phyloP scores from a whole-genome alignment of 2,888 invertebrate genomes.

The Andrena trimmerana region DNA sequence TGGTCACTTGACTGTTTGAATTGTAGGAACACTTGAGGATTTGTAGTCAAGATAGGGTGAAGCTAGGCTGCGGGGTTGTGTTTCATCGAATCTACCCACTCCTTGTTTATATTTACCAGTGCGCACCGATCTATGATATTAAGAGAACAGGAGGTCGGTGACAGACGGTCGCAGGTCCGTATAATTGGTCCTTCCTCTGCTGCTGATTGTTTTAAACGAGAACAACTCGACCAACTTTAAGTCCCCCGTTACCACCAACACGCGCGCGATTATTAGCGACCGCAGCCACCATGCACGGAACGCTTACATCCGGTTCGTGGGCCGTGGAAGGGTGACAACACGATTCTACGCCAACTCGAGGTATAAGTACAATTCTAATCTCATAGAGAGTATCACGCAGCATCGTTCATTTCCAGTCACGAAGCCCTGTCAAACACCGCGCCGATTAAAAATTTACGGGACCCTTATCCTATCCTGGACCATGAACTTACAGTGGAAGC shows the following conservation, averaged over 20 bases:
- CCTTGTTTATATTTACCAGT: constrained; percentile 60
- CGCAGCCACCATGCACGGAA: constrained; percentile 76
- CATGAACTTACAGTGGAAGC: no score
- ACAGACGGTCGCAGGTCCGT: constrained; percentile 77
- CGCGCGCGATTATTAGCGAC: constrained; percentile 79
- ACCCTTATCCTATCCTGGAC: no score
- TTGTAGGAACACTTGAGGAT: no score
- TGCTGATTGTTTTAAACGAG: constrained; percentile 84
- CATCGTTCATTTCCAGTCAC: constrained; percentile 44
- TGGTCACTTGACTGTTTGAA: no score
- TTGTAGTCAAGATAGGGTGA: not conserved
- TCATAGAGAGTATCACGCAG: constrained; percentile 45
- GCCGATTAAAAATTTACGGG: not conserved
- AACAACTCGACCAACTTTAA: constrained; percentile 80
- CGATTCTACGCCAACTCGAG: constrained; percentile 54
- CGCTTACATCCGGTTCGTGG: constrained; percentile 79
- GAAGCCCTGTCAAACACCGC: not conserved
- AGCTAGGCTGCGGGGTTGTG: not conserved
- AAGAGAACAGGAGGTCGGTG: constrained; percentile 71
- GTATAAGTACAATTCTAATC: constrained; percentile 67
- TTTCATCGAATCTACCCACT: not conserved
- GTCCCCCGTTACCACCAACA: constrained; percentile 78
- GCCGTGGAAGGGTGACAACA: constrained; percentile 69
- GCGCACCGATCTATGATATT: constrained; percentile 56
- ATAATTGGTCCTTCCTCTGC: constrained; percentile 84